Conservation (phyloP, 2,888 invertebrate species). For the Diplazon laetatorius region DNA sequence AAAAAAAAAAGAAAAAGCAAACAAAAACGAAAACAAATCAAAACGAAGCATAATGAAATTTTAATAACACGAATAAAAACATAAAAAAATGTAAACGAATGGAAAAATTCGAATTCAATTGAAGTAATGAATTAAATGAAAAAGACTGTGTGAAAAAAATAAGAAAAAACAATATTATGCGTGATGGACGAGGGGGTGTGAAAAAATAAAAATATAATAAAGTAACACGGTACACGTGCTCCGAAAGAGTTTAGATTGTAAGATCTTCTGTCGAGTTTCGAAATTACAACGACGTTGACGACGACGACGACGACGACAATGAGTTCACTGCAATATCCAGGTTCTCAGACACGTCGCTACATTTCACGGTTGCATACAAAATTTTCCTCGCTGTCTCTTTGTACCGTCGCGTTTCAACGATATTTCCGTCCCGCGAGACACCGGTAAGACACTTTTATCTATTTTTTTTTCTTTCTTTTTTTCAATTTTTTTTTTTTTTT, state of each 20-base stretch:
- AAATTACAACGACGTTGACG: constrained; percentile 3
- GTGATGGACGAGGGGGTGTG: constrained; percentile 8
- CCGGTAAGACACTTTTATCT: not conserved
- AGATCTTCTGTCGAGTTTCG: constrained; percentile 6
- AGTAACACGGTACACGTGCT: not conserved
- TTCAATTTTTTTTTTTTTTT: too few relatives aligned
- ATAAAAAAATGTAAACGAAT: constrained; percentile 40
- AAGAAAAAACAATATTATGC: constrained; percentile 44
- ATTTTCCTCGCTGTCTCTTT: not conserved
- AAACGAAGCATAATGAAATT: constrained; percentile 38
- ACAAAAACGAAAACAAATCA: constrained; percentile 37
- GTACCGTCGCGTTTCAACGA: not conserved
- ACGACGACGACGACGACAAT: constrained; percentile 11
- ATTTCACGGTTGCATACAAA: constrained; percentile 2
- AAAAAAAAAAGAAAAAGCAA: constrained; percentile 38
- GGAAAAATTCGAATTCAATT: constrained; percentile 35
- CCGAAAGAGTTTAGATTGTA: constrained; percentile 14
- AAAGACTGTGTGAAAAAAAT: constrained; percentile 34
- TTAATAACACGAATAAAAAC: constrained; percentile 25
- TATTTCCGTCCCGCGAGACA: not conserved
- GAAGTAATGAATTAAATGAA: not conserved
- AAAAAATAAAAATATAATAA: constrained; percentile 14
- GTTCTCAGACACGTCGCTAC: constrained; percentile 14
- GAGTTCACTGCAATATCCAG: constrained; percentile 8
- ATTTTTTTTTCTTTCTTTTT: too few relatives aligned